Evolutionary conservation across 2,888 invertebrate species (phyloP), one percentile per base, ranked within the genome.

Genomic region (Ectemnius lituratus): DNA sequence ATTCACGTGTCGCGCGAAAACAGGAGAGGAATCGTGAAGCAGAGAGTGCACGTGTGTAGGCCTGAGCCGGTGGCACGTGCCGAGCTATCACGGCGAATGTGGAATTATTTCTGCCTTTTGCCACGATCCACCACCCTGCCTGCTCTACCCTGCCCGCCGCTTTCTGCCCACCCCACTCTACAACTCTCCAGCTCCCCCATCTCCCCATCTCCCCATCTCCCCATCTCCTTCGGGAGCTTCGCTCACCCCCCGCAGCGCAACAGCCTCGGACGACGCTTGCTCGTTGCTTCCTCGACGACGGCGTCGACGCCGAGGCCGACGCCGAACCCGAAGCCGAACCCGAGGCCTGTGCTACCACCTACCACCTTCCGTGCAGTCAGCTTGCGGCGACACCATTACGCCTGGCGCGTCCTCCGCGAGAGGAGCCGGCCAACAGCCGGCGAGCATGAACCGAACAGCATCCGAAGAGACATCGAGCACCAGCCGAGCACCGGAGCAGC

Each of bases 31-130:
- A 77, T 70, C 70, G 69, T 37, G 8, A 37, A 37, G 37, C 37
- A 4, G 37, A 68, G 59, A 60, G 63, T 63, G 78, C 73, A 71
- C 78, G 75, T 73, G 80, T 73, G 62, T 59, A 67, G 58, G 70
- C 62, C 61, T 28, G 49, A 58, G 58, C 62, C 62, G 67, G 67
- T 67, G 67, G 65, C 76, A 81, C 76, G 81, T 80, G 75, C 73
- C 37, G 70, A 79, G 73, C 64, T 64, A 59, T 59, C 77, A 67
- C 74, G 75, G 80, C 85, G 71, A 82, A 75, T 76, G 61, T 68
- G 77, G 67, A 80, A 84, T 80, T 84, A 82, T 82, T 85, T 83
- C 79, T 77, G 72, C 69, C 76, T 72, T 76, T 76, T 81, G 78
- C 70, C 49, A 47, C 52, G 27, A 20, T 14, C 64, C 49, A 11